phyloP scores from a whole-genome alignment of 2,888 invertebrate genomes.

The Perizoma affinitatum region DNA sequence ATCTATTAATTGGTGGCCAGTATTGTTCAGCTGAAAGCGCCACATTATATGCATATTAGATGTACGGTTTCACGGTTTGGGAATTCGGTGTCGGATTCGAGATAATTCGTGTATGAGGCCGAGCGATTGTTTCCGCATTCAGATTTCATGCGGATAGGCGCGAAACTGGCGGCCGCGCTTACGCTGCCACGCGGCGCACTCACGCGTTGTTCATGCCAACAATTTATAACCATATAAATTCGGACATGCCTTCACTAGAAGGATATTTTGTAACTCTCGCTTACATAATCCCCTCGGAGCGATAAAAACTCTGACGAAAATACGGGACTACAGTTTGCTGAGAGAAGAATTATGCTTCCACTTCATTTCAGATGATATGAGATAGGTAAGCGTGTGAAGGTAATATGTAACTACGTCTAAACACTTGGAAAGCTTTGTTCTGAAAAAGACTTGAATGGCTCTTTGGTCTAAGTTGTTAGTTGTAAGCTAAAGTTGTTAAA shows the following conservation, averaged over 20 bases:
- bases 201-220: slow-evolving; percentile 57
- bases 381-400: slow-evolving; percentile 44
- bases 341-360: slow-evolving; percentile 48
- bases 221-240: slow-evolving; percentile 64
- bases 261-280: slow-evolving; percentile 53
- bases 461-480: too few relatives aligned
- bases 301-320: slow-evolving; percentile 54
- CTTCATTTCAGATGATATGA: slow-evolving; percentile 52
- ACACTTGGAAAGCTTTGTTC: neutral
- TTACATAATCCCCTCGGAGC: slow-evolving; percentile 44
- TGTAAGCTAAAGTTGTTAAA: slow-evolving; percentile 14
- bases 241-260: slow-evolving; percentile 46
- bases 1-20: slow-evolving; percentile 24
- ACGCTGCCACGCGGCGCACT: slow-evolving; percentile 38
- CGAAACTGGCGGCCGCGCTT: slow-evolving; percentile 44
- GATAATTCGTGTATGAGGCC: slow-evolving; percentile 63
- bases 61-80: slow-evolving; percentile 56
- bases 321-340: slow-evolving; percentile 46
- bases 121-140: slow-evolving; percentile 62
- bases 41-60: slow-evolving; percentile 52
- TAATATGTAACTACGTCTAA: slow-evolving; percentile 17
- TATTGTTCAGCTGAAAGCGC: slow-evolving; percentile 41
- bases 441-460: slow-evolving; percentile 1
- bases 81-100: slow-evolving; percentile 55
- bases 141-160: slow-evolving; percentile 56